These are phyloP conservation scores for Sebastolobus altivelis DNA, from an alignment of 2,797 vertebrate species.

Conservation along the genomic window DNA sequence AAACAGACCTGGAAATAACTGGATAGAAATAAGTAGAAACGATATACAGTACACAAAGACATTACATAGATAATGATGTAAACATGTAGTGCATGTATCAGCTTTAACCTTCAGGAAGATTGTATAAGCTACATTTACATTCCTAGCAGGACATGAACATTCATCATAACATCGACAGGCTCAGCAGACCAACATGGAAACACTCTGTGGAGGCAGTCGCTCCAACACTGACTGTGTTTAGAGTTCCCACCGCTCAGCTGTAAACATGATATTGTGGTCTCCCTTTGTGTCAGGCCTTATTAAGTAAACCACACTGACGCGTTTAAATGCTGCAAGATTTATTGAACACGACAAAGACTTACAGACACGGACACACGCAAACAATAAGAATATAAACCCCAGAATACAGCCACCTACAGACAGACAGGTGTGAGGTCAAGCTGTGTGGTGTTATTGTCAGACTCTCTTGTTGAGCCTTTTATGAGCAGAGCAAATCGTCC, in stretches of 20 bases:
- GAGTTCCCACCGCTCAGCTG: slow-evolving; percentile 36
- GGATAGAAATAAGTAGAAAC: background rate
- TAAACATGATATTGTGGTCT: slow-evolving; percentile 47
- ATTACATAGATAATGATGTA: background rate
- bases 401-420: background rate
- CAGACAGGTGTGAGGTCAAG: slow-evolving; percentile 35
- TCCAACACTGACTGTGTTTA: slow-evolving; percentile 44
- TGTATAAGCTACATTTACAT: slow-evolving; percentile 3
- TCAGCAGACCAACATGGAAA: slow-evolving; percentile 34
- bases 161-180: background rate
- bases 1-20: background rate
- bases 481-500: slow-evolving; percentile 50
- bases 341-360: slow-evolving; percentile 9
- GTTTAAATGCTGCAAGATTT: slow-evolving; percentile 29
- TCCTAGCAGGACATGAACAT: background rate
- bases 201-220: slow-evolving; percentile 15
- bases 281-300: slow-evolving; percentile 24
- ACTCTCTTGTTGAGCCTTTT: slow-evolving; percentile 53
- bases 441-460: slow-evolving; percentile 33
- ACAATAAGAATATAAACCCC: slow-evolving; percentile 8
- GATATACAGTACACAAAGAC: background rate
- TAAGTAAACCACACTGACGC: slow-evolving; percentile 34
- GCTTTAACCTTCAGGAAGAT: background rate
- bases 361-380: background rate
- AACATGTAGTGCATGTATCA: background rate